A percentile compares a stretch with the other conserved stretches of the same genome.
Evolutionary conservation across 2,113 vertebrate genomes (phyloP).

Genomic region (Cichladusa arquata): DNA sequence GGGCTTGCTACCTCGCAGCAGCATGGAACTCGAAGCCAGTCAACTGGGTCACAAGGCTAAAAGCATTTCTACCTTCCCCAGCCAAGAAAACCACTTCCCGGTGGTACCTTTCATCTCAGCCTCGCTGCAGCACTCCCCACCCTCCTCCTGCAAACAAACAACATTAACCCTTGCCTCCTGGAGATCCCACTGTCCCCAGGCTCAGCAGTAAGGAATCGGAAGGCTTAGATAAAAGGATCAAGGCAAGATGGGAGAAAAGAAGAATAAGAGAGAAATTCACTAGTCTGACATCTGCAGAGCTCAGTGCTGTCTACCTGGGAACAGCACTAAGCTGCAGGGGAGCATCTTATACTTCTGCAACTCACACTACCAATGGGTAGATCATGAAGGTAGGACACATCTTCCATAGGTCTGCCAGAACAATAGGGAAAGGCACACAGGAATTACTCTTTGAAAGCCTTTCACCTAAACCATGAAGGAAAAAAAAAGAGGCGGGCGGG

Average conservation of each 20-base stretch:
- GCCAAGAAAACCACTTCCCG: constrained; percentile 66
- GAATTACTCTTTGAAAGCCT: background rate
- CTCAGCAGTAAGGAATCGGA: background rate
- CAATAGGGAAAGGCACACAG: background rate
- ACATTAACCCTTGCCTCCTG: constrained; percentile 52
- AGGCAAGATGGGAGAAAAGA: background rate
- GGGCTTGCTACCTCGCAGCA: background rate
- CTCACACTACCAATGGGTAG: background rate
- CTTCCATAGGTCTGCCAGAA: background rate
- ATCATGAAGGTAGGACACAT: background rate
- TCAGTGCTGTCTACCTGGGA: background rate
- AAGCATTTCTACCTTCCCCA: constrained; percentile 57
- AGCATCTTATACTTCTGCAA: background rate
- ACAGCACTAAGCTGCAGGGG: background rate
- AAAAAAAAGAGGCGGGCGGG: rapidly evolving
- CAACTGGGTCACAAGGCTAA: constrained; percentile 58
- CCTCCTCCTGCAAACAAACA: constrained; percentile 58
- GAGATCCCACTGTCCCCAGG: background rate
- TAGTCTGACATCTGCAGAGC: background rate
- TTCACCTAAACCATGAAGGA: background rate
- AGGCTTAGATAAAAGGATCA: background rate
- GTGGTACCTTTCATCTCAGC: constrained; percentile 61
- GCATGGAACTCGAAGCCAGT: constrained; percentile 17
- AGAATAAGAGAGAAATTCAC: background rate
- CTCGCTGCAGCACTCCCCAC: constrained; percentile 49